Evolutionary conservation across 2,797 vertebrate genomes (phyloP), one percentile per base, ranked within the genome.

Genomic region (Karalla daura): DNA sequence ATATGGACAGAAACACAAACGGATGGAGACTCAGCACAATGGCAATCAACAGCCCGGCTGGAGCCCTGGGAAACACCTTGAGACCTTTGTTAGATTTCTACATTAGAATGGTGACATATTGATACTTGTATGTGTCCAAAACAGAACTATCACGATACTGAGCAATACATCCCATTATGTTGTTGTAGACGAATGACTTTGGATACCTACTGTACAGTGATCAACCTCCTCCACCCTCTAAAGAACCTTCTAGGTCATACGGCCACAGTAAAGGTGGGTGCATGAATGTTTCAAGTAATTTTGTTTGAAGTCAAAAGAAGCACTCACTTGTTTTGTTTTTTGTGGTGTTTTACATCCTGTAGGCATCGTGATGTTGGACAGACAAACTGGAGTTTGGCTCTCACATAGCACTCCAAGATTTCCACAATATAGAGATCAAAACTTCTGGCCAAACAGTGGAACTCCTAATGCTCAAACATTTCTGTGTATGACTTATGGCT

Each of bases 371-470:
- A 69, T 90, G 77, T 36, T 87, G 70, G 78, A 85, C 76, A 74
- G 7, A 74, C 0, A 7, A 2, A 74, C 53, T 61, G 87, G 86
- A 70, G 66, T 90, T 36, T 89, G 87, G 87, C 78, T 90, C 33
- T 83, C 87, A 65, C 88, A 90, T 72, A 87, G 76, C 15, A 87
- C 86, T 44, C 88, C 87, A 44, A 63, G 7, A 32, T 86, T 89
- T 33, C 87, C 88, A 47, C 2, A 0, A 23, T 51, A 73, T 53
- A 18, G 0, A 0, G 62, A 0, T 0, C 28, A 44, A 45, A 0
- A 43, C 11, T 87, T 90, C 75, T 90, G 87, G 87, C 83, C 84
- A 12, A 0, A 2, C 0, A 86, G 9, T 9, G 88, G 81, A 62
- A 79, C 24, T 0, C 0, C 1, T 1, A 77, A 86, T n/a, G 86